A percentile compares a stretch with the other conserved stretches of the same genome.
Conservation (phyloP, 2,797 vertebrate genomes). For the Chanos chanos region DNA sequence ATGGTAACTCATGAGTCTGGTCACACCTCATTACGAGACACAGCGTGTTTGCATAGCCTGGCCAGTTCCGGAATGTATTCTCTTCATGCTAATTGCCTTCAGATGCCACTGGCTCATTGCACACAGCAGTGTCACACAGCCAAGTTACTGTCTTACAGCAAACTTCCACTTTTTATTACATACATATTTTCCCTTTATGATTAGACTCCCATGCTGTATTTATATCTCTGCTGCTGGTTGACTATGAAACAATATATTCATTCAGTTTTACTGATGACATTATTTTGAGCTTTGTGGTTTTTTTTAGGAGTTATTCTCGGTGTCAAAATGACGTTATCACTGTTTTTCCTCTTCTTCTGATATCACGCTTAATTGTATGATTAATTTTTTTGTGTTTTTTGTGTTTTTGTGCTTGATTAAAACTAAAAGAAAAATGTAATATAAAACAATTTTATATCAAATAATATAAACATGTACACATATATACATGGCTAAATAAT, state of each 20-base stretch:
- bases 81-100: constrained; percentile 71
- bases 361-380: too few species aligned
- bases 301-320: too few species aligned
- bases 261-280: constrained; percentile 19
- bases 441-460: too few species aligned
- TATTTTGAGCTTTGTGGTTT: too few species aligned
- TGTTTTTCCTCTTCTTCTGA: too few species aligned
- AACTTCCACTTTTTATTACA: constrained; percentile 56
- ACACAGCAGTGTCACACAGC: constrained; percentile 57
- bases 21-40: constrained; percentile 70
- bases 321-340: too few species aligned
- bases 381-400: too few species aligned
- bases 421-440: too few species aligned
- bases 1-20: constrained; percentile 66
- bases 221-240: background rate
- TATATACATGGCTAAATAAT: too few species aligned
- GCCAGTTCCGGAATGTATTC: constrained; percentile 70
- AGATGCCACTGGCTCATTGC: constrained; percentile 66
- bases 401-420: too few species aligned
- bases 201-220: background rate
- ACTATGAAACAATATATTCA: constrained; percentile 13
- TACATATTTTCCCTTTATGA: constrained; percentile 48
- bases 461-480: too few species aligned
- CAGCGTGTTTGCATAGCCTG: constrained; percentile 65
- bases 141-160: constrained; percentile 20